Percentiles rank a stretch among this genome's conserved stretches.
phyloP scores from a whole-genome alignment of 2,797 vertebrate species.

The Epinephelus awoara region DNA sequence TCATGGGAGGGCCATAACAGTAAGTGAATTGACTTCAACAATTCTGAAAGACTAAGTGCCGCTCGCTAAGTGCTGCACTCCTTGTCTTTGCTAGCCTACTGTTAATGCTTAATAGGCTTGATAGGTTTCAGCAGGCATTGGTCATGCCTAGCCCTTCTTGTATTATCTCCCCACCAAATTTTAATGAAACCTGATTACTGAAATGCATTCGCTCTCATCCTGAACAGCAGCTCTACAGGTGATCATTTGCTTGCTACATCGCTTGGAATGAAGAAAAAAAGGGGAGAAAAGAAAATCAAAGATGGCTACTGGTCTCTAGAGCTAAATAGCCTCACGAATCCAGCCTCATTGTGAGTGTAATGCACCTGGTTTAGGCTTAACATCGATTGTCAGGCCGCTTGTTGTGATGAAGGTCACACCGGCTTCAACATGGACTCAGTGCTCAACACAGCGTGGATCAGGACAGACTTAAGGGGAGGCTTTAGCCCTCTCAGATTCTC shows the following conservation, averaged over 20 bases:
- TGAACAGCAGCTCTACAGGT: slow-evolving; percentile 36
- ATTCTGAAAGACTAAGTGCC: slow-evolving; percentile 15
- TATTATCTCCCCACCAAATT: slow-evolving; percentile 18
- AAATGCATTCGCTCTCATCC: slow-evolving; percentile 60
- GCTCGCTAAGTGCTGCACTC: slow-evolving; percentile 25
- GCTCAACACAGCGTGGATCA: slow-evolving; percentile 47
- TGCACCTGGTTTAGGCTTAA: slow-evolving; percentile 30
- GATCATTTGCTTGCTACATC: slow-evolving; percentile 41
- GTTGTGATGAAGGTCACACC: slow-evolving; percentile 59
- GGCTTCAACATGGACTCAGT: slow-evolving; percentile 37
- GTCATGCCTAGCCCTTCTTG: slow-evolving; percentile 41
- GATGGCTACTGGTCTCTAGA: not conserved
- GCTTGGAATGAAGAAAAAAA: slow-evolving; percentile 29
- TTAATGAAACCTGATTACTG: slow-evolving; percentile 64
- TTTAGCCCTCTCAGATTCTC: slow-evolving; percentile 58
- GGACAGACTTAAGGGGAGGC: slow-evolving; percentile 50
- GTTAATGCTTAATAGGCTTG: slow-evolving; percentile 62
- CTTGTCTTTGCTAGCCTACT: slow-evolving; percentile 48
- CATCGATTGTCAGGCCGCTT: slow-evolving; percentile 28
- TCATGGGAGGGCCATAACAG: not conserved
- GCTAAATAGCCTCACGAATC: slow-evolving; percentile 24
- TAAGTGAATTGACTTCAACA: slow-evolving; percentile 16
- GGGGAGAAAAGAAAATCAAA: not conserved
- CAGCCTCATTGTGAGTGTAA: slow-evolving; percentile 1
- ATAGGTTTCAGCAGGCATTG: slow-evolving; percentile 51